Percentiles rank a stretch among this genome's conserved stretches.
These are phyloP conservation scores for Triplophysa tibetana DNA, from an alignment of 2,113 vertebrate species.

Conservation along the genomic window DNA sequence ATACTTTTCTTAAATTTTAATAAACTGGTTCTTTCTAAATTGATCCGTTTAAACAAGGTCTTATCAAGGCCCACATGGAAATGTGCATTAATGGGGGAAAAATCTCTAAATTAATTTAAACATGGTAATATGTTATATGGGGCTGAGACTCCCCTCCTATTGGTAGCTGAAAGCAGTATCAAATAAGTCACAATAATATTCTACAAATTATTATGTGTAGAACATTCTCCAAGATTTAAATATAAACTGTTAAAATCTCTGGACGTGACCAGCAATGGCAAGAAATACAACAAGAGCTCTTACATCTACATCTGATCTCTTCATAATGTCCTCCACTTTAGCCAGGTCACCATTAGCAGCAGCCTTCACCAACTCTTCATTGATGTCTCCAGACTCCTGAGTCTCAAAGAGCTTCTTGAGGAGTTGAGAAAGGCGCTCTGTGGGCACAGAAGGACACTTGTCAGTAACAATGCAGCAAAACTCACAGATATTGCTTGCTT, in stretches of 20 bases:
- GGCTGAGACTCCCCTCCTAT: too few relatives aligned
- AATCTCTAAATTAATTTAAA: too few relatives aligned
- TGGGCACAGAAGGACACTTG: slow-evolving; percentile 45
- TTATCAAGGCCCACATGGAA: background rate
- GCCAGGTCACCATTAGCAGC: slow-evolving; percentile 97
- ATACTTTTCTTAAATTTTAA: background rate
- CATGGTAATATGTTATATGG: background rate
- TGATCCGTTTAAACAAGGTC: background rate
- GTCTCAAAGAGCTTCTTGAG: slow-evolving; percentile 99
- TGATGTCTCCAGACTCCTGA: slow-evolving; percentile 97
- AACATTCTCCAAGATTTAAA: background rate
- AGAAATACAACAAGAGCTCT: slow-evolving; percentile 50
- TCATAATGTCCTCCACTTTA: slow-evolving; percentile 97
- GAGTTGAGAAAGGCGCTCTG: slow-evolving; percentile 95
- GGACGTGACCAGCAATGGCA: too few relatives aligned
- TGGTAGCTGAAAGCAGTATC: background rate
- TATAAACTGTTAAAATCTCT: background rate
- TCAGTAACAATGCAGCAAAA: background rate
- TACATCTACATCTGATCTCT: slow-evolving; percentile 96
- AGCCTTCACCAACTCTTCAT: slow-evolving; percentile 98
- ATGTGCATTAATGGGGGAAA: too few relatives aligned
- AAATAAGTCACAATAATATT: too few relatives aligned
- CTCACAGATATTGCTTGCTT: background rate
- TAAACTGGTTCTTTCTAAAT: background rate
- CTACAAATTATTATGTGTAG: background rate